Conservation (phyloP, 2,797 vertebrate species). For the Aotus griseimembra region DNA sequence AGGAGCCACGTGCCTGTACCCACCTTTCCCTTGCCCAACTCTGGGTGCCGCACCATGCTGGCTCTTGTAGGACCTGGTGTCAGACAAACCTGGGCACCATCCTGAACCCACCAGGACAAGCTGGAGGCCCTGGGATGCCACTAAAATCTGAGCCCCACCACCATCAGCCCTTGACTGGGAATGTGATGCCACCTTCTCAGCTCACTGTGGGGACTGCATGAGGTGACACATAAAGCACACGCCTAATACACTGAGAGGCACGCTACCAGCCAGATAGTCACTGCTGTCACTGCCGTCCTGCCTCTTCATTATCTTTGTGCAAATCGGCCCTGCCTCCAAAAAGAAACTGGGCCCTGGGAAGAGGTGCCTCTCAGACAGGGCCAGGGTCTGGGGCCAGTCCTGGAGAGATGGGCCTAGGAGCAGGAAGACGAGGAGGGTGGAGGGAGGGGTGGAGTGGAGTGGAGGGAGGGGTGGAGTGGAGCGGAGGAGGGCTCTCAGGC, state of each 20-base stretch:
- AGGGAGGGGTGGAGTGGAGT: background rate
- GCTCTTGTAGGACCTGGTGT: background rate
- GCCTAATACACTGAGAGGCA: fast-evolving
- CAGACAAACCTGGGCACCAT: background rate
- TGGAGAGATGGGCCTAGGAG: background rate
- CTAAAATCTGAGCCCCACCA: no score
- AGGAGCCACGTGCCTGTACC: fast-evolving
- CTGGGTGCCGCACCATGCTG: no score
- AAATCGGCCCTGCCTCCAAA: background rate
- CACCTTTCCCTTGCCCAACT: background rate
- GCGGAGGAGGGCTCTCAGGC: background rate
- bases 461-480: background rate
- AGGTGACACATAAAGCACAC: fast-evolving
- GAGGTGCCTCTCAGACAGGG: background rate
- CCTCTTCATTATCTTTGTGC: background rate
- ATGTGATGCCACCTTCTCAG: background rate
- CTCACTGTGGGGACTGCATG: fast-evolving
- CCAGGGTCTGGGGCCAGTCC: background rate
- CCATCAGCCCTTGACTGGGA: background rate
- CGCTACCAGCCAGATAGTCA: background rate
- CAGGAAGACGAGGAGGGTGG: background rate
- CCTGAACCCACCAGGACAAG: background rate
- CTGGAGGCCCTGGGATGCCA: background rate
- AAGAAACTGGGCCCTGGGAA: background rate
- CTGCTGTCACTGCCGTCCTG: fast-evolving